These are phyloP conservation scores for Steinernema scapterisci DNA, from an alignment of 2,888 invertebrate genomes.

Conservation along the genomic window DNA sequence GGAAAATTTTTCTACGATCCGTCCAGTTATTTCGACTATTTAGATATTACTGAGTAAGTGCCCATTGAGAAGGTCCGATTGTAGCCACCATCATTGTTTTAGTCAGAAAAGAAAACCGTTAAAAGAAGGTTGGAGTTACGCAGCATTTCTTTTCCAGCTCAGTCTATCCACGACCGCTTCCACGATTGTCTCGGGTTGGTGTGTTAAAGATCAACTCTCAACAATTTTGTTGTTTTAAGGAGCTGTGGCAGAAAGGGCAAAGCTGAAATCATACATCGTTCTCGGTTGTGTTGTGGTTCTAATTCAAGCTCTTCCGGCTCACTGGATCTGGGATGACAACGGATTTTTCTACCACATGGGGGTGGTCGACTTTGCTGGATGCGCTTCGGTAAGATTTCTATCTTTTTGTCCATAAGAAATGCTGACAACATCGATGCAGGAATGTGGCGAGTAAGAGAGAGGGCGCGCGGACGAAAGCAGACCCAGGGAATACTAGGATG, in stretches of 20 bases:
- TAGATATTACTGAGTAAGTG: slow-evolving; percentile 27
- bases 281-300: slow-evolving; percentile 59
- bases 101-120: slow-evolving; percentile 41
- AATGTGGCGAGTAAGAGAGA: too few species aligned
- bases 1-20: slow-evolving; percentile 65
- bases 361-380: slow-evolving; percentile 67
- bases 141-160: slow-evolving; percentile 62
- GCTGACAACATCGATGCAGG: not conserved
- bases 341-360: slow-evolving; percentile 65
- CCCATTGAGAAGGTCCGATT: not conserved
- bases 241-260: slow-evolving; percentile 65
- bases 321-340: slow-evolving; percentile 69
- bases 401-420: not conserved
- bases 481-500: too few species aligned
- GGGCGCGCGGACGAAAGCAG: too few species aligned
- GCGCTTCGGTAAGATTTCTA: slow-evolving; percentile 65
- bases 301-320: slow-evolving; percentile 68
- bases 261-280: slow-evolving; percentile 62
- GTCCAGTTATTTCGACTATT: not conserved
- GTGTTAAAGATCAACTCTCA: too few species aligned
- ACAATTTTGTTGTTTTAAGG: slow-evolving; percentile 39
- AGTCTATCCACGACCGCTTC: slow-evolving; percentile 63
- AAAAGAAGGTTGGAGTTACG: slow-evolving; percentile 63
- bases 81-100: not conserved
- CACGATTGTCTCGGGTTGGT: slow-evolving; percentile 63